A percentile compares a stretch with the other conserved stretches of the same genome.
phyloP scores from a whole-genome alignment of 2,113 vertebrate species.

The Hiodon tergisus region DNA sequence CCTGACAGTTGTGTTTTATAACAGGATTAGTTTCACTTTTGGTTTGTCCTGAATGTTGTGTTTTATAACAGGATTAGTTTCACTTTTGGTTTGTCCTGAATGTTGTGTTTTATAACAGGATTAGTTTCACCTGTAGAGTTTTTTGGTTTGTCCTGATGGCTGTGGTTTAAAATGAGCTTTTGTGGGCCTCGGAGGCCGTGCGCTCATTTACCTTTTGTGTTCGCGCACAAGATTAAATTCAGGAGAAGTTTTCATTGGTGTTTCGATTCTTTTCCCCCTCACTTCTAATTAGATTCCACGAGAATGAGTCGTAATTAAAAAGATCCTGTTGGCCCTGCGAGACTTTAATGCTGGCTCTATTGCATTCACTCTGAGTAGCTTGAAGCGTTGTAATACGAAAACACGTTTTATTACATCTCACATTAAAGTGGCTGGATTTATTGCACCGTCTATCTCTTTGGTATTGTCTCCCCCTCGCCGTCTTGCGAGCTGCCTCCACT shows the following conservation, averaged over 20 bases:
- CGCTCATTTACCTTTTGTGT: conserved; percentile 24
- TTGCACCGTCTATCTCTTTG: background rate
- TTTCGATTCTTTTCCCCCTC: conserved; percentile 24
- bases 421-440: conserved; percentile 24
- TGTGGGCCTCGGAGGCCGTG: conserved; percentile 19
- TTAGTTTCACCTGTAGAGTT: conserved; percentile 23
- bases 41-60: no score
- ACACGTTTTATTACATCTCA: conserved; percentile 26
- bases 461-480: conserved; percentile 2
- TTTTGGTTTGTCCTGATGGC: conserved; percentile 4
- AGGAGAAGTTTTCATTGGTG: conserved; percentile 26
- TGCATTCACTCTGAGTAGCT: conserved; percentile 22
- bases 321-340: conserved; percentile 20
- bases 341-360: conserved; percentile 23
- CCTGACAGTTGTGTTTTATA: background rate
- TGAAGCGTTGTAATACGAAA: conserved; percentile 26
- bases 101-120: background rate
- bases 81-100: no score
- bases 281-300: conserved; percentile 30
- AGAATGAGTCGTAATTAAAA: conserved; percentile 31
- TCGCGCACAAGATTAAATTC: conserved; percentile 23
- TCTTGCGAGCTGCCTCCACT: background rate
- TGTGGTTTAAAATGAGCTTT: conserved; percentile 22
- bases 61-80: no score
- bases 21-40: no score